Base-by-base conservation (phyloP, 2,888 invertebrate species). In the Achlya flavicornis region DNA sequence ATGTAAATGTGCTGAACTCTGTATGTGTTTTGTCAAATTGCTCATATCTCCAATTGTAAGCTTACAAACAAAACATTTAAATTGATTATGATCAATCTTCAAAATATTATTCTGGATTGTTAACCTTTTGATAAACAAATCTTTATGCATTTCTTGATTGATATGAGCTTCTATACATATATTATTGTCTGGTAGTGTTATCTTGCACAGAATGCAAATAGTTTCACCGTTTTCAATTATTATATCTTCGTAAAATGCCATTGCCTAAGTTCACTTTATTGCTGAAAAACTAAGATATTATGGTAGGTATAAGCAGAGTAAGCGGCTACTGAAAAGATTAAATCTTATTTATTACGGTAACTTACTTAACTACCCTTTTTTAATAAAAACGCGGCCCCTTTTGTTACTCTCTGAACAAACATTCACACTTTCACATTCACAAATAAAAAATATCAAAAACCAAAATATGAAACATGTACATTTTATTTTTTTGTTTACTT, bases 211-310 rank as follows among this genome's bases (percentile, higher is more conserved):
- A 38, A 68, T 73, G 69, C 86, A 88, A 71, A 77, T 77, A 4
- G 75, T 61, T 63, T 76, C 66, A 53, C 76, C 77, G 64, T 66
- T 76, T 32, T 69, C 65, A 43, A 77, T 59, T 32, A 77, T 46
- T 32, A 87, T 77, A 63, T 88, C 83, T 72, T 81, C 79, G 65
- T 84, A 77, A 63, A 77, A 79, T n/a, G 80, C 80, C 84, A 85
- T 75, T 57, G 43, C 64, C 26, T 58, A 35, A 58, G 58, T 61
- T 65, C 19, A n/a, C 4, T 59, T 41, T 8, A 41, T 12, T 12
- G 12, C 41, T 41, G 41, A 41, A 41, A 41, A 41, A 3, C 1
- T 3, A 12, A 7, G 12, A 41, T 41, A 41, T 7, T 11, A 41
- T 41, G 33, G 3, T 33, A 33, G 5, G 35, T 41, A 8, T 41